A percentile compares a stretch with the other conserved stretches of the same genome.
phyloP scores from a whole-genome alignment of 2,888 invertebrate genomes.

The Chymomyza fuscimana region DNA sequence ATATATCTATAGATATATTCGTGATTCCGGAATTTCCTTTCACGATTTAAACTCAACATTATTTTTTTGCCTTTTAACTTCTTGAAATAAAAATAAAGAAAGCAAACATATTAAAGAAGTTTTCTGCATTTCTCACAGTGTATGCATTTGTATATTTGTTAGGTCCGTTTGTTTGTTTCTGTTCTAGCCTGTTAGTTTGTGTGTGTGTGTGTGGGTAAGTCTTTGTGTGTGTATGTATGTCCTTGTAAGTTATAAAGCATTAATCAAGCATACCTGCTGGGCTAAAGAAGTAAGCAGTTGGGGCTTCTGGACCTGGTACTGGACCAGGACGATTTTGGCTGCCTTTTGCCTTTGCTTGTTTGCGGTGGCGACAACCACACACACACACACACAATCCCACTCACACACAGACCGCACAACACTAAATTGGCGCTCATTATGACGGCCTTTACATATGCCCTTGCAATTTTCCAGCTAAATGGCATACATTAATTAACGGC shows the following conservation, averaged over 20 bases:
- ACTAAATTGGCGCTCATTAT: constrained; percentile 72
- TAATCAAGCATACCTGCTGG: constrained; percentile 75
- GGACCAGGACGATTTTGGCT: constrained; percentile 20
- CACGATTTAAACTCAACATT: too few species aligned
- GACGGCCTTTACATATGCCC: constrained; percentile 46
- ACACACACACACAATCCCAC: constrained; percentile 22
- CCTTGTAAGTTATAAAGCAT: constrained; percentile 65
- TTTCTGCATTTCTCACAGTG: neutral
- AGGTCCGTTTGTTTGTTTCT: constrained; percentile 33
- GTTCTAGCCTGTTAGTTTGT: constrained; percentile 17
- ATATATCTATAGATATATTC: too few species aligned
- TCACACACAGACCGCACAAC: constrained; percentile 6
- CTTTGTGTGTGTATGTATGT: constrained; percentile 20
- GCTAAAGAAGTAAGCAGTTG: constrained; percentile 29
- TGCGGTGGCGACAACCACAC: constrained; percentile 63
- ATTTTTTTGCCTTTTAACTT: too few species aligned
- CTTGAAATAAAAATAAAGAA: too few species aligned
- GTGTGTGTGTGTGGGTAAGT: constrained; percentile 34
- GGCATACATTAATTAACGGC: constrained; percentile 74
- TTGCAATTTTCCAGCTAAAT: constrained; percentile 72
- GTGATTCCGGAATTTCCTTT: too few species aligned
- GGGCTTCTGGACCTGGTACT: neutral
- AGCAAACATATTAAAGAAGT: too few species aligned
- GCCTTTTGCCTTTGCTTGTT: constrained; percentile 68
- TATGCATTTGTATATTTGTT: constrained; percentile 2